Evolutionary conservation across 2,888 invertebrate genomes (phyloP).

Genomic region (Melinaea menophilus): DNA sequence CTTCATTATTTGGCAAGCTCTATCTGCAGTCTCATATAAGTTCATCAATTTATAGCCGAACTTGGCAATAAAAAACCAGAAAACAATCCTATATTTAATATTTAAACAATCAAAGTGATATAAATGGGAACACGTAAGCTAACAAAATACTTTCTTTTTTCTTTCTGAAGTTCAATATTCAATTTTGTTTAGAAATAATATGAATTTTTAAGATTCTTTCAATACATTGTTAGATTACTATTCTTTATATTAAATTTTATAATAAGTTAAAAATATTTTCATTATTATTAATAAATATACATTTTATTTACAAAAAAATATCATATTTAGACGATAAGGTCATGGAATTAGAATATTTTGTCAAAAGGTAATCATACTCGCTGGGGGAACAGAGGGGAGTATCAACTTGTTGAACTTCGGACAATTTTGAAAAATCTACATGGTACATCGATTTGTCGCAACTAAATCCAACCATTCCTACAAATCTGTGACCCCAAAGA

Average conservation of each 20-base stretch:
- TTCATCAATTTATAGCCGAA: constrained; percentile 21
- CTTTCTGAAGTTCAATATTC: too few relatives aligned
- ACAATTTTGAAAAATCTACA: constrained; percentile 84
- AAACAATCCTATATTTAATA: constrained; percentile 3
- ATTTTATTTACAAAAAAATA: neutral
- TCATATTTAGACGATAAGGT: neutral
- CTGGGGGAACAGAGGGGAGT: constrained; percentile 91
- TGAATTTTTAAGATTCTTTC: too few relatives aligned
- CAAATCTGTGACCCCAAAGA: constrained; percentile 92
- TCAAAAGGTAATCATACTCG: constrained; percentile 67
- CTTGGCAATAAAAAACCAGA: constrained; percentile 18
- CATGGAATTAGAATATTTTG: constrained; percentile 7
- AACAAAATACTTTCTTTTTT: too few relatives aligned
- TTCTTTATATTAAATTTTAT: too few relatives aligned
- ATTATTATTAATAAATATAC: too few relatives aligned
- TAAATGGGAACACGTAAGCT: too few relatives aligned
- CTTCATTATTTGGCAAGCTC: constrained; percentile 59
- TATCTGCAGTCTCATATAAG: constrained; percentile 44
- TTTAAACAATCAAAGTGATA: neutral
- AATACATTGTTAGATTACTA: too few relatives aligned
- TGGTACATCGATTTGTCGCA: constrained; percentile 77
- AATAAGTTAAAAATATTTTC: too few relatives aligned
- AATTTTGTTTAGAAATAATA: too few relatives aligned
- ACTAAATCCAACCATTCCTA: constrained; percentile 86
- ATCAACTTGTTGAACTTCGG: constrained; percentile 89